phyloP scores from a whole-genome alignment of 1,140 invertebrate genomes.

The Oncopodura yosiiana region DNA sequence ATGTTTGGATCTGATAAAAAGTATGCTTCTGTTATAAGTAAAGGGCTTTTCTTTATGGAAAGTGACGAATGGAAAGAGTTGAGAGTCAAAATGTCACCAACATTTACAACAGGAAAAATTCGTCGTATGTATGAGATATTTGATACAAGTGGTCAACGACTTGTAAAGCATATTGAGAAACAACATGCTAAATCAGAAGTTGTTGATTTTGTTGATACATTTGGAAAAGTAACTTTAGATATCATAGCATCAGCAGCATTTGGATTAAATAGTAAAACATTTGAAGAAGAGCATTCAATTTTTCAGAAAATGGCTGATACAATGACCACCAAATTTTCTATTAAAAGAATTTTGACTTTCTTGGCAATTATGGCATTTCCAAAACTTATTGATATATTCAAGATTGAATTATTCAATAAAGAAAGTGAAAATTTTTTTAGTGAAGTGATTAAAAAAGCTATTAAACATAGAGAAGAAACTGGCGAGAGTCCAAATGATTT shows the following conservation, averaged over 20 bases:
- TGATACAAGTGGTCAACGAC: background rate
- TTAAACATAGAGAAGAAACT: conserved; percentile 10
- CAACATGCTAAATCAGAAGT: background rate
- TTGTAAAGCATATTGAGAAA: background rate
- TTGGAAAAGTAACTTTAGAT: conserved; percentile 43
- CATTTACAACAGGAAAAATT: conserved; percentile 37
- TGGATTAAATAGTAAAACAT: conserved; percentile 40
- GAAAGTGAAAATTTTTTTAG: conserved; percentile 7
- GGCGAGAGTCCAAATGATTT: conserved; percentile 35
- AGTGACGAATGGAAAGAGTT: conserved; percentile 37
- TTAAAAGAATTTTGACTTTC: conserved; percentile 8
- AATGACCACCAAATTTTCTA: background rate
- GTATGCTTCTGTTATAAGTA: conserved; percentile 10
- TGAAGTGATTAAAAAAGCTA: background rate
- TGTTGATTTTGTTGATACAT: conserved; percentile 25
- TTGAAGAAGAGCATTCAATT: conserved; percentile 30
- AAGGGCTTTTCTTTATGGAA: conserved; percentile 12
- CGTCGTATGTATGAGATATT: conserved; percentile 33
- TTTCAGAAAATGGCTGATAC: conserved; percentile 23
- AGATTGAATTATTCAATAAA: conserved; percentile 2
- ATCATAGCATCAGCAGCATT: conserved; percentile 44
- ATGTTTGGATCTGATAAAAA: conserved; percentile 37
- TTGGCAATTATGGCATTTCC: background rate
- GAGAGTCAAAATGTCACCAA: conserved; percentile 35
- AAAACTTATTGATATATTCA: background rate